Percentiles rank a stretch among this genome's conserved stretches.
phyloP scores from a whole-genome alignment of 2,888 invertebrate species.

The Hyles lineata region DNA sequence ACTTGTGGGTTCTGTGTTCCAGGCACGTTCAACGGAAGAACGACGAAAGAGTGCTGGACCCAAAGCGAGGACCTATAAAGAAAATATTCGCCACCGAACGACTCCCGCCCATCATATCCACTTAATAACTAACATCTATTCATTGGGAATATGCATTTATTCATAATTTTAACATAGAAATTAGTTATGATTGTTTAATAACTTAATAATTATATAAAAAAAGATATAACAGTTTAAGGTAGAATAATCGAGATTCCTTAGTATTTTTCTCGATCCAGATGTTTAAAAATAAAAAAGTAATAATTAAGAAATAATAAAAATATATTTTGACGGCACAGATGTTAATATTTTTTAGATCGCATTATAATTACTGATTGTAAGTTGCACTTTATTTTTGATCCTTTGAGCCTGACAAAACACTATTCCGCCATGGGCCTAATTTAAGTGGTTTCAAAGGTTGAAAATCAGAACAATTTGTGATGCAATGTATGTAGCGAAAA shows the following conservation, averaged over 20 bases:
- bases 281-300: too few species aligned
- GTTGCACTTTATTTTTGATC: constrained; percentile 1
- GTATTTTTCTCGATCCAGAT: too few species aligned
- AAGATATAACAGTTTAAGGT: too few species aligned
- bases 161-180: neutral
- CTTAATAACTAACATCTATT: constrained; percentile 48
- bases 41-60: constrained; percentile 79
- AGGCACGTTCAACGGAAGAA: constrained; percentile 71
- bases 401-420: neutral
- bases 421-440: too few species aligned
- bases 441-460: neutral
- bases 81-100: constrained; percentile 73
- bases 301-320: too few species aligned
- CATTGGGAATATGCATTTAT: neutral
- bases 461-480: neutral
- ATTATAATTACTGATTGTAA: too few species aligned
- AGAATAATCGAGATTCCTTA: too few species aligned
- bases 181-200: too few species aligned
- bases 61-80: constrained; percentile 79
- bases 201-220: too few species aligned
- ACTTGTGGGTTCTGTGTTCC: constrained; percentile 52
- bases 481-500: neutral
- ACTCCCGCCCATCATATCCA: constrained; percentile 70
- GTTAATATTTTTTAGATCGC: too few species aligned
- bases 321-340: too few species aligned